phyloP scores from a whole-genome alignment of 2,888 invertebrate species.

The Amphipyra berbera region DNA sequence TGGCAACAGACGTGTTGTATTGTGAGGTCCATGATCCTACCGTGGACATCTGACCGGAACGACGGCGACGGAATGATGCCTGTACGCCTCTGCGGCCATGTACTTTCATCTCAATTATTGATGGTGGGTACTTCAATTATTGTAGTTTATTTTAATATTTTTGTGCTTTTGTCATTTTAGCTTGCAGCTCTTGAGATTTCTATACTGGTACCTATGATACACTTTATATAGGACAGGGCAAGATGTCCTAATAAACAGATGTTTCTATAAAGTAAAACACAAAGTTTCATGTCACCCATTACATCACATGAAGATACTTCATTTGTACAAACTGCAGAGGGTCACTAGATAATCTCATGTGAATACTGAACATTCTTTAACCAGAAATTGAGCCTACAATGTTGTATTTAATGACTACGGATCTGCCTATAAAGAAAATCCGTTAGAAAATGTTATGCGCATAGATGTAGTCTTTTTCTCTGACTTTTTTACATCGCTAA shows the following conservation, averaged over 20 bases:
- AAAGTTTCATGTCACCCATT: no score
- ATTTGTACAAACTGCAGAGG: no score
- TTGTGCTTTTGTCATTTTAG: no score
- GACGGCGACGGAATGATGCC: constrained; percentile 32
- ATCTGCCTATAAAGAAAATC: constrained; percentile 11
- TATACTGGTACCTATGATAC: not conserved
- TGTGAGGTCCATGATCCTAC: constrained; percentile 49
- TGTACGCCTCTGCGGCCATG: constrained; percentile 18
- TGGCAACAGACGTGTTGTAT: constrained; percentile 45
- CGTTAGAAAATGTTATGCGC: constrained; percentile 10
- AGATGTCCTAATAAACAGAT: no score
- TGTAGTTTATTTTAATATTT: no score
- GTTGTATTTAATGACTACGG: not conserved
- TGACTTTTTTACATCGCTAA: no score
- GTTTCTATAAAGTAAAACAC: no score
- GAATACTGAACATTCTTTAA: not conserved
- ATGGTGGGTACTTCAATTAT: constrained; percentile 1
- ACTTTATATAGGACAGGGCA: no score
- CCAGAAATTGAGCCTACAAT: no score
- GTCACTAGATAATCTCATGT: no score
- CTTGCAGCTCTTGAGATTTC: no score
- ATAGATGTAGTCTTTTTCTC: not conserved
- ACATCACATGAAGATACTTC: no score
- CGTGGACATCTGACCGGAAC: constrained; percentile 51
- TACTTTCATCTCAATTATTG: constrained; percentile 30